These are phyloP conservation scores for Rhombomys opimus DNA, from an alignment of 2,113 vertebrate species.

Conservation along the genomic window DNA sequence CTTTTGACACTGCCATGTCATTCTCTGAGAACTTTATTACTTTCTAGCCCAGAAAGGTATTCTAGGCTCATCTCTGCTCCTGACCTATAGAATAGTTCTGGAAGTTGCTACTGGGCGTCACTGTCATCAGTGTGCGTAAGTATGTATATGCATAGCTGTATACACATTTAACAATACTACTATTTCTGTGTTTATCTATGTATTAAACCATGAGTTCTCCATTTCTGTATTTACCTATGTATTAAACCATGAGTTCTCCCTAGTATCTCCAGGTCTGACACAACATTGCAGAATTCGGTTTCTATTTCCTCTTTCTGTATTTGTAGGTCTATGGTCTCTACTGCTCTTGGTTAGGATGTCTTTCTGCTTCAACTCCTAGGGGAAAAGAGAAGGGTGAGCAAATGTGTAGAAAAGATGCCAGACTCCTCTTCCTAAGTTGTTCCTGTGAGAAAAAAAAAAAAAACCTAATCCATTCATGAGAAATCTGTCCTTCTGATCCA, in stretches of 20 bases:
- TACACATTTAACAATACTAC: background rate
- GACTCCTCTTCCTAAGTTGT: background rate
- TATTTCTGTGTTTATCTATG: background rate
- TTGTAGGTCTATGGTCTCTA: background rate
- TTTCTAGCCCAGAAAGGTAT: background rate
- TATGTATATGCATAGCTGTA: background rate
- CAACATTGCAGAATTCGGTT: background rate
- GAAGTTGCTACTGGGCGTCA: background rate
- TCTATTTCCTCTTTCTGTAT: background rate
- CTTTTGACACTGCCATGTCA: background rate
- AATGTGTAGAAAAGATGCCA: background rate
- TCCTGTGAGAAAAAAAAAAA: background rate
- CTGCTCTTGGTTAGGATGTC: background rate
- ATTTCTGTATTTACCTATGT: no score
- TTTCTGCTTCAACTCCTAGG: background rate
- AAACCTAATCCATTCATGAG: background rate
- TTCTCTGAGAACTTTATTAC: conserved; percentile 8
- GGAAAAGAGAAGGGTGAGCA: background rate
- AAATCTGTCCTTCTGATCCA: background rate
- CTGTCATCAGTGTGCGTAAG: background rate
- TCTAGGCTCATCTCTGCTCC: background rate
- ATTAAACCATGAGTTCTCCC: background rate
- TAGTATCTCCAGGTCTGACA: background rate
- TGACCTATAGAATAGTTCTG: background rate
- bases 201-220: background rate